These are phyloP conservation scores for Erythrolamprus reginae DNA, from an alignment of 2,113 vertebrate species.

Conservation along the genomic window DNA sequence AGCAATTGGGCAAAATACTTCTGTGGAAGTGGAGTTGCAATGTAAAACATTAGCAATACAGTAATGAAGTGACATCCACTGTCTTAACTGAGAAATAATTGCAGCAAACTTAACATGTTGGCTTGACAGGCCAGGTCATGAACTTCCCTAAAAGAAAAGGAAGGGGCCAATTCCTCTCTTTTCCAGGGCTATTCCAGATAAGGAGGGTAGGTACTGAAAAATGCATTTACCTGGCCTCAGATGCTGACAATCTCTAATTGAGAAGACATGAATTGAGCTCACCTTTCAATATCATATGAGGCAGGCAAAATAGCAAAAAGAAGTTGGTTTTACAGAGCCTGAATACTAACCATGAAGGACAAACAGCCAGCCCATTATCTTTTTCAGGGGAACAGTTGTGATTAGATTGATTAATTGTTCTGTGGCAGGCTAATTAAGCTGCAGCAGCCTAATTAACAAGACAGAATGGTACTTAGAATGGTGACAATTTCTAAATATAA, in stretches of 20 bases:
- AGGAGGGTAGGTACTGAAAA: neutral
- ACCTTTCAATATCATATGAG: neutral
- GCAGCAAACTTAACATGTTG: neutral
- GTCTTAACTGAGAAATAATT: neutral
- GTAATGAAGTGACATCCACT: neutral
- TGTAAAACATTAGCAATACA: neutral
- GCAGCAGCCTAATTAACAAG: neutral
- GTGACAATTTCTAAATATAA: neutral
- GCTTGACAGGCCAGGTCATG: neutral
- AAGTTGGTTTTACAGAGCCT: neutral
- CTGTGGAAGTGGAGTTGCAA: neutral
- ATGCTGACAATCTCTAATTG: neutral
- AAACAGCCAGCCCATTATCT: neutral
- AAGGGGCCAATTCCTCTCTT: neutral
- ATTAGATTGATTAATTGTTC: slow-evolving; percentile 23
- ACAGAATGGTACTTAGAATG: neutral
- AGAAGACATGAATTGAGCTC: neutral
- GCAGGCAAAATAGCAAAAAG: neutral
- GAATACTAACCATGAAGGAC: neutral
- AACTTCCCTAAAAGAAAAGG: neutral
- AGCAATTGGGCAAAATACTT: neutral
- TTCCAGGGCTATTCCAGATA: neutral
- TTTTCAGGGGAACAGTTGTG: slow-evolving; percentile 7
- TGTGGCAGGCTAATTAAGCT: slow-evolving; percentile 18
- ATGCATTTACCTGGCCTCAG: neutral